Percentiles rank a stretch among this genome's conserved stretches.
phyloP scores from a whole-genome alignment of 2,888 invertebrate species.

The Peribatodes rhomboidaria region DNA sequence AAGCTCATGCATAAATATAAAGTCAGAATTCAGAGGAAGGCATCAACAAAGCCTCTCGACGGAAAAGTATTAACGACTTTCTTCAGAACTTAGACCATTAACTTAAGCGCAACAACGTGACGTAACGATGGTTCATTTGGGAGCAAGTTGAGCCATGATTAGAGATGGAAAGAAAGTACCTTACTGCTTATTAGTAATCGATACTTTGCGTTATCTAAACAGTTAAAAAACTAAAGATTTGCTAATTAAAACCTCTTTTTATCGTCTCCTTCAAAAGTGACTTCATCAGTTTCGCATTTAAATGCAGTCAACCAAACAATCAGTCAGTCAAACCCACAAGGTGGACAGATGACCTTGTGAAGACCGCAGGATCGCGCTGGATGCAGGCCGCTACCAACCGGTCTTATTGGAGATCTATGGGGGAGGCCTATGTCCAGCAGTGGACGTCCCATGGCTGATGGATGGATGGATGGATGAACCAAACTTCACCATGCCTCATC shows the following conservation, averaged over 20 bases:
- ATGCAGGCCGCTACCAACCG: too few relatives aligned
- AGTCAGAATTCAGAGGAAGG: constrained; percentile 37
- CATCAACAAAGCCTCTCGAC: constrained; percentile 44
- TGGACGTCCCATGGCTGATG: too few relatives aligned
- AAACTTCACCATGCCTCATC: too few relatives aligned
- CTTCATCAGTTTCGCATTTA: too few relatives aligned
- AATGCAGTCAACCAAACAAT: not conserved
- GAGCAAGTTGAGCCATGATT: constrained; percentile 50
- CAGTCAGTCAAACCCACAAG: too few relatives aligned
- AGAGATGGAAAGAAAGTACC: constrained; percentile 29
- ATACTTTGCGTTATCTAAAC: not conserved
- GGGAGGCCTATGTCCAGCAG: too few relatives aligned
- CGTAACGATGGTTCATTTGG: constrained; percentile 55
- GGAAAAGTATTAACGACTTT: constrained; percentile 51
- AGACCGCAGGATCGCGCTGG: too few relatives aligned
- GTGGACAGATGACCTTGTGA: too few relatives aligned
- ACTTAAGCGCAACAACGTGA: constrained; percentile 55
- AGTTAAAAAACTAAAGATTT: not conserved
- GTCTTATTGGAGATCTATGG: too few relatives aligned
- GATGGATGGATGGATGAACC: too few relatives aligned
- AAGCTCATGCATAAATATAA: constrained; percentile 48
- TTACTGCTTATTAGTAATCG: constrained; percentile 1
- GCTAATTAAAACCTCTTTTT: not conserved
- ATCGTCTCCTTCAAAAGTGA: not conserved
- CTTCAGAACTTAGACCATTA: constrained; percentile 57